These are phyloP conservation scores for human DNA, from an alignment of 2,113 vertebrate genomes.

Conservation along the genomic window DNA sequence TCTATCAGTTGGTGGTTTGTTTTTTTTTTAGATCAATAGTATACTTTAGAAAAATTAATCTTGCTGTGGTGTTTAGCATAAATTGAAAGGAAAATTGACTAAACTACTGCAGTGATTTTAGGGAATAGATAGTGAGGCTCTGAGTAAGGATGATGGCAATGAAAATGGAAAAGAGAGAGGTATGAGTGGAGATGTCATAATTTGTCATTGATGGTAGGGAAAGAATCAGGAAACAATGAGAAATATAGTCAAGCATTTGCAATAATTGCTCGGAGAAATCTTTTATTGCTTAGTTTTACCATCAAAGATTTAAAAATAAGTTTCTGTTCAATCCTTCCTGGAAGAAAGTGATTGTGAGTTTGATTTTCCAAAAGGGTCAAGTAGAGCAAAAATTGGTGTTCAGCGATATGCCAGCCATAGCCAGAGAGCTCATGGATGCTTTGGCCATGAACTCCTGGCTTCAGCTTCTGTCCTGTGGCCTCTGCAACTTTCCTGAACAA, in stretches of 20 bases:
- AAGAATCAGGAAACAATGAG: background rate
- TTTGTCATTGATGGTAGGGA: background rate
- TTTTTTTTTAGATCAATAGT: background rate
- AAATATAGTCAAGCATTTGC: background rate
- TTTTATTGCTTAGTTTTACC: background rate
- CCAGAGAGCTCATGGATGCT: background rate
- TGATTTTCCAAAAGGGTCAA: background rate
- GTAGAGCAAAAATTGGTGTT: background rate
- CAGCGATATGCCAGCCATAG: accelerated
- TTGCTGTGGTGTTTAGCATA: background rate
- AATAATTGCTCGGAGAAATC: background rate
- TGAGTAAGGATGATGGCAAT: too few species aligned
- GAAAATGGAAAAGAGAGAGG: background rate
- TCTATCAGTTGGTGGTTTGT: too few species aligned
- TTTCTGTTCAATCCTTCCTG: background rate
- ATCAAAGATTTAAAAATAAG: background rate
- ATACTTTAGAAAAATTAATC: background rate
- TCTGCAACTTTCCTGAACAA: background rate
- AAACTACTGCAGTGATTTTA: background rate
- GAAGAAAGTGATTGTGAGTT: background rate
- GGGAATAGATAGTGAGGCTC: background rate
- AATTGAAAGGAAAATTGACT: background rate
- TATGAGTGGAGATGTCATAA: too few species aligned
- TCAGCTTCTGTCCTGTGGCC: background rate
- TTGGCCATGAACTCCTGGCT: background rate